These are phyloP conservation scores for Graptemys geographica DNA, from an alignment of 2,797 vertebrate genomes.

Conservation along the genomic window DNA sequence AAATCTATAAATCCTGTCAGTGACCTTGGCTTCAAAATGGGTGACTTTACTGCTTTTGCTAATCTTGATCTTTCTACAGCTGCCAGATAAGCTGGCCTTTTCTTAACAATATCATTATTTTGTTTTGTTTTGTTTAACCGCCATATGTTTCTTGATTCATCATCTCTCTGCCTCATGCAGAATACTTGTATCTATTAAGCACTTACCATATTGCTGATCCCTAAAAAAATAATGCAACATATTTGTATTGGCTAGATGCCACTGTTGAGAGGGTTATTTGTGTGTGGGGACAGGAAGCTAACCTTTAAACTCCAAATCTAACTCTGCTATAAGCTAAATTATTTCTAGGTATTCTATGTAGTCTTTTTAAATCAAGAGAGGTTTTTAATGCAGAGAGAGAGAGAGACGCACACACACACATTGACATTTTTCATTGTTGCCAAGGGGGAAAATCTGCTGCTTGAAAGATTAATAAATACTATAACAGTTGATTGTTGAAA, in stretches of 20 bases:
- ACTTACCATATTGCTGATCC: neutral
- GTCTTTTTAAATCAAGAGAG: constrained; percentile 30
- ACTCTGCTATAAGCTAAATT: neutral
- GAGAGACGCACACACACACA: neutral
- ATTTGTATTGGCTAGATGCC: neutral
- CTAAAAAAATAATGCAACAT: neutral
- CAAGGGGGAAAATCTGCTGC: constrained; percentile 40
- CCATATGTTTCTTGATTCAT: constrained; percentile 15
- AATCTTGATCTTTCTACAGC: constrained; percentile 33
- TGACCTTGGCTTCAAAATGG: constrained; percentile 79
- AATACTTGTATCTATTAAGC: constrained; percentile 11
- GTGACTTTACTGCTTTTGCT: constrained; percentile 32
- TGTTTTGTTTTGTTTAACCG: constrained; percentile 32
- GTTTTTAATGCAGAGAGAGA: neutral
- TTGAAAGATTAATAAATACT: constrained; percentile 61
- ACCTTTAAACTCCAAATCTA: neutral
- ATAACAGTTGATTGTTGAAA: constrained; percentile 32
- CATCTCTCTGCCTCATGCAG: neutral
- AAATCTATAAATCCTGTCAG: constrained; percentile 82
- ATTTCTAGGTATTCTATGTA: neutral
- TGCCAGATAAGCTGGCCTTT: constrained; percentile 31
- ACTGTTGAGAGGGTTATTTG: neutral
- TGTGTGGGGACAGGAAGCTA: neutral
- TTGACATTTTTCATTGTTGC: constrained; percentile 48
- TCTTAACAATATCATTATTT: neutral